These are phyloP conservation scores for Drosophila orena DNA, from an alignment of 1,140 invertebrate species.

Conservation along the genomic window DNA sequence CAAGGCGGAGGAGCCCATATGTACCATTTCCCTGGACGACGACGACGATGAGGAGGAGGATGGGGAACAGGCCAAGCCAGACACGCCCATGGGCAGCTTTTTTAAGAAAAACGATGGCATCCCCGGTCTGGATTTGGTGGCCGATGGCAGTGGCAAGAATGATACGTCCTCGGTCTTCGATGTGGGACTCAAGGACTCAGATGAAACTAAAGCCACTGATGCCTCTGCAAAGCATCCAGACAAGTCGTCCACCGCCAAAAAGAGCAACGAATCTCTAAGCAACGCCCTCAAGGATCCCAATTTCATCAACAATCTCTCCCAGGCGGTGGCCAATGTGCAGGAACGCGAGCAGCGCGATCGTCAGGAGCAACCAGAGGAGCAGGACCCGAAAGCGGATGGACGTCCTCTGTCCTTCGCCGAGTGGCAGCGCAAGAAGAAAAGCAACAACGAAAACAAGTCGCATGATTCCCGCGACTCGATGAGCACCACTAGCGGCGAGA, in stretches of 20 bases:
- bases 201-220: neutral
- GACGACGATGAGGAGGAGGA: constrained; percentile 53
- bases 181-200: constrained; percentile 33
- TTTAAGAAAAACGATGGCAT: constrained; percentile 86
- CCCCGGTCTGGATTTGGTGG: constrained; percentile 88
- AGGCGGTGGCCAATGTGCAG: constrained; percentile 69
- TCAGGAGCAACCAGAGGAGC: constrained; percentile 10
- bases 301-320: constrained; percentile 68
- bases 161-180: constrained; percentile 64
- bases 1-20: constrained; percentile 44
- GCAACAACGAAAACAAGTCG: constrained; percentile 3
- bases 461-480: constrained; percentile 5
- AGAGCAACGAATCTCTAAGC: constrained; percentile 47
- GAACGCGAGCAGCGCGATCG: constrained; percentile 37
- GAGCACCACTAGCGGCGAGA: neutral
- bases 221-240: neutral
- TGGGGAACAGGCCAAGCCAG: neutral
- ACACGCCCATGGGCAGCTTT: constrained; percentile 64
- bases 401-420: constrained; percentile 62
- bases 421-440: constrained; percentile 71
- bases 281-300: constrained; percentile 70
- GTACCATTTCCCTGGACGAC: constrained; percentile 65
- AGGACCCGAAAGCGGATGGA: constrained; percentile 7
- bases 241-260: neutral
- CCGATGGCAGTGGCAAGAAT: constrained; percentile 28